Evolutionary conservation across 2,888 invertebrate genomes (phyloP), one percentile per base, ranked within the genome.

Genomic region (Melinaea menophilus): DNA sequence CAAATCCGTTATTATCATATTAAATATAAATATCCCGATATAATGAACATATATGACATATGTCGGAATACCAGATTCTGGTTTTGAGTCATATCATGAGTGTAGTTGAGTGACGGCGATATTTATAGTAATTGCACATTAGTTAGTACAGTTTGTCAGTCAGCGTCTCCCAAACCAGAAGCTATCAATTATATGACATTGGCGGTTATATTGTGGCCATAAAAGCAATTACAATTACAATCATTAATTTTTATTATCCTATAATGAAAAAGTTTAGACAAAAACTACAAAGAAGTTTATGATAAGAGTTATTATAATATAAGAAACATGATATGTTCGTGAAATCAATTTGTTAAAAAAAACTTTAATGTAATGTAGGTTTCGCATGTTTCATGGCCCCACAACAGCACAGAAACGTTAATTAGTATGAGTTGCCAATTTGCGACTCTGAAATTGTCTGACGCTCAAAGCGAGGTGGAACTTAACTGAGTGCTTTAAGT

Each of bases 401-500:
- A 73, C 72, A 70, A 72, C 61, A 76, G 75, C 77, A 76, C 75
- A 75, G 82, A 78, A 82, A 79, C 85, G 79, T 81, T 88, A 88
- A 88, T 88, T 88, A 85, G 81, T 77, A 76, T 77, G 77, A 79
- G 79, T 79, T 78, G 77, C 79, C 85, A 87, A 86, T 86, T 88
- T 84, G 84, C 77, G 75, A 76, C 77, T 75, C 78, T 79, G 81
- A 82, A 85, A 84, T 84, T 83, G 84, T 81, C 79, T 76, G 74
- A 77, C 68, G 61, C 58, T 56, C 56, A 55, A 67, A 58, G 55
- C 22, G 47, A 55, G 51, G 37, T 57, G 51, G 11, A 31, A 51
- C 22, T 45, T 12, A 33, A 11, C 22, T 41, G 55, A 59, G 41
- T 9, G 45, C 45, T 59, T 59, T 45, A 59, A 59, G 54, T 59